Evolutionary conservation across 2,797 vertebrate genomes (phyloP).

Genomic region (Brotula barbata): DNA sequence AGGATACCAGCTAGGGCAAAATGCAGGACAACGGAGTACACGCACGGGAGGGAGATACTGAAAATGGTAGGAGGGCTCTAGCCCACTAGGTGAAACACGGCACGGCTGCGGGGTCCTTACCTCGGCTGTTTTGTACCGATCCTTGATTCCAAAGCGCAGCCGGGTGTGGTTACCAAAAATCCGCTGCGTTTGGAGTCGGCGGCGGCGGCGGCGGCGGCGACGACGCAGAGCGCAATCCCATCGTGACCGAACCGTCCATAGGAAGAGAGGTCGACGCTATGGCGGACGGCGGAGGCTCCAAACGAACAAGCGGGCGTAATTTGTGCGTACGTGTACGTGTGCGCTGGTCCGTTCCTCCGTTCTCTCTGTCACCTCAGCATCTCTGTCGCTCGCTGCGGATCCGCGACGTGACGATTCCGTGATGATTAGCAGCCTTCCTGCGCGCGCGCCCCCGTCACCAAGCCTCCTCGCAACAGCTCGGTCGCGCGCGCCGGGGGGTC

Average conservation of each 20-base stretch:
- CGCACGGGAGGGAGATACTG: not conserved
- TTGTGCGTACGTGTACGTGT: slow-evolving; percentile 5
- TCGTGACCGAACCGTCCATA: slow-evolving; percentile 38
- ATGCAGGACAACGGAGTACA: slow-evolving; percentile 13
- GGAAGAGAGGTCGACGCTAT: slow-evolving; percentile 7
- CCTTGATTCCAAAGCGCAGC: slow-evolving; percentile 67
- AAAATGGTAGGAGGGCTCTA: not conserved
- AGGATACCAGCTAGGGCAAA: slow-evolving; percentile 25
- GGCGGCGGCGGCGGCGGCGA: slow-evolving; percentile 33
- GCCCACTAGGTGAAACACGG: not conserved
- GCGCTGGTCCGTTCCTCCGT: slow-evolving; percentile 65
- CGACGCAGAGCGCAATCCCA: slow-evolving; percentile 58
- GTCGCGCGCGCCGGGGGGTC: slow-evolving; percentile 46
- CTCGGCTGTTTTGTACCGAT: slow-evolving; percentile 62
- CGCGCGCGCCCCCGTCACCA: slow-evolving; percentile 75
- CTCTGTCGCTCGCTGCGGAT: slow-evolving; percentile 79
- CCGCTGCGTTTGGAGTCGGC: slow-evolving; percentile 55
- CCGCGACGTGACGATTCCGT: slow-evolving; percentile 76
- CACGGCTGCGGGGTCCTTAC: slow-evolving; percentile 60
- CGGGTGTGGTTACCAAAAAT: slow-evolving; percentile 78
- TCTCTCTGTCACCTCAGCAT: slow-evolving; percentile 80
- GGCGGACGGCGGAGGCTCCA: not conserved
- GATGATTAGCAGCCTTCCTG: slow-evolving; percentile 63
- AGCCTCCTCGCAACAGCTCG: slow-evolving; percentile 82
- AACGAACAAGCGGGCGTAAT: slow-evolving; percentile 15